Percentiles rank a stretch among this genome's conserved stretches.
These are phyloP conservation scores for Artibeus jamaicensis DNA, from an alignment of 2,797 vertebrate species.

Conservation along the genomic window DNA sequence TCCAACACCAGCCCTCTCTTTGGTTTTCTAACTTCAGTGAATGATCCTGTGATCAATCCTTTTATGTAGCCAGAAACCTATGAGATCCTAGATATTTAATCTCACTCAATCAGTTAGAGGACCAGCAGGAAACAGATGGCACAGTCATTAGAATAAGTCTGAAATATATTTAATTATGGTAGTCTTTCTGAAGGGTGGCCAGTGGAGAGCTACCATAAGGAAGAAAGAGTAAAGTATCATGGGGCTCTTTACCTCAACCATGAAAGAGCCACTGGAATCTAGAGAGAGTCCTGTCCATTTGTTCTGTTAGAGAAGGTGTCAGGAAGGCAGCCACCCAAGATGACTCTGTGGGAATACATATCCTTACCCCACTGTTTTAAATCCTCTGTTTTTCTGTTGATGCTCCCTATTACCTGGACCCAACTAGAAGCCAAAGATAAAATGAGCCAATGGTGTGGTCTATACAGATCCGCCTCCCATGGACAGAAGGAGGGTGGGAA, in stretches of 20 bases:
- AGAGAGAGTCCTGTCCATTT: no score
- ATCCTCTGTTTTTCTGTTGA: neutral
- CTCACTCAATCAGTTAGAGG: neutral
- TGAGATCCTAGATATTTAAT: conserved; percentile 26
- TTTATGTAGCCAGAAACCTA: neutral
- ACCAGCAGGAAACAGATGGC: neutral
- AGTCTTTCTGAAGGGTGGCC: neutral
- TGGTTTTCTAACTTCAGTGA: conserved; percentile 35
- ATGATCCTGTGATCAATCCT: neutral
- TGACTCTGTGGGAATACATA: neutral
- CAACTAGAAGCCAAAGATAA: neutral
- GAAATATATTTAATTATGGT: neutral
- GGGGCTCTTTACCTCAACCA: neutral
- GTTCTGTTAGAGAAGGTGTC: neutral
- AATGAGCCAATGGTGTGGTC: neutral
- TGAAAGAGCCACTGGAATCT: neutral
- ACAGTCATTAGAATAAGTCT: neutral
- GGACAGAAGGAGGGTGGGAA: neutral
- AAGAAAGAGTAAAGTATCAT: neutral
- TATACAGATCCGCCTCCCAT: neutral
- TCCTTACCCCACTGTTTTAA: neutral
- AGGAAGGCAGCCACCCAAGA: neutral
- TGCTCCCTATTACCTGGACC: neutral
- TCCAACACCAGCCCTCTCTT: neutral
- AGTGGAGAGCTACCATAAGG: neutral